Evolutionary conservation across 2,797 vertebrate genomes (phyloP).

Genomic region (Acrossocheilus fasciatus): DNA sequence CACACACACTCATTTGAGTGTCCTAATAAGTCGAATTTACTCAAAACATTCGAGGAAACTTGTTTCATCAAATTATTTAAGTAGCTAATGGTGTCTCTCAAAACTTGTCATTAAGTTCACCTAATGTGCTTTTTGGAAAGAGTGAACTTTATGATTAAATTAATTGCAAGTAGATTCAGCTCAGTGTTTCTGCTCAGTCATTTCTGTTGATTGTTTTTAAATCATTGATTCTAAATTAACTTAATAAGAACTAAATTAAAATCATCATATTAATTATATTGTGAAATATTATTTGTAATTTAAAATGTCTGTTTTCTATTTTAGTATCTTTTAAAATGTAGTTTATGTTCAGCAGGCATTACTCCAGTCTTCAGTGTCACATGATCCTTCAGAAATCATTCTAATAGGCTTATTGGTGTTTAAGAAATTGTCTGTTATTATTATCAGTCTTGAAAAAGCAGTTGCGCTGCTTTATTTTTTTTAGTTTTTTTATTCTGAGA

Average conservation of each 20-base stretch:
- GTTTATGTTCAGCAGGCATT: not conserved
- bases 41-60: not conserved
- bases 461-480: not conserved
- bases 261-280: not conserved
- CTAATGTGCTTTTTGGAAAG: not conserved
- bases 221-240: not conserved
- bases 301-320: not conserved
- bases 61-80: not conserved
- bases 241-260: not conserved
- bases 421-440: not conserved
- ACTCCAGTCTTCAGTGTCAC: not conserved
- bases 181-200: not conserved
- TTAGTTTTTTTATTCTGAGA: too few relatives aligned
- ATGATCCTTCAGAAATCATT: not conserved
- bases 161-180: not conserved
- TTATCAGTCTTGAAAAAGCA: not conserved
- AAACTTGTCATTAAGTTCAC: not conserved
- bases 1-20: slow-evolving; percentile 8
- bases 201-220: not conserved
- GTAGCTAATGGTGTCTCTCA: not conserved
- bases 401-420: not conserved
- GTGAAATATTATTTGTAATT: not conserved
- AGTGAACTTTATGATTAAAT: not conserved
- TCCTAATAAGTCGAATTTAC: not conserved
- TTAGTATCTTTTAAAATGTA: not conserved